These are phyloP conservation scores for Piezodorus guildinii DNA, from an alignment of 1,140 invertebrate genomes.

Conservation along the genomic window DNA sequence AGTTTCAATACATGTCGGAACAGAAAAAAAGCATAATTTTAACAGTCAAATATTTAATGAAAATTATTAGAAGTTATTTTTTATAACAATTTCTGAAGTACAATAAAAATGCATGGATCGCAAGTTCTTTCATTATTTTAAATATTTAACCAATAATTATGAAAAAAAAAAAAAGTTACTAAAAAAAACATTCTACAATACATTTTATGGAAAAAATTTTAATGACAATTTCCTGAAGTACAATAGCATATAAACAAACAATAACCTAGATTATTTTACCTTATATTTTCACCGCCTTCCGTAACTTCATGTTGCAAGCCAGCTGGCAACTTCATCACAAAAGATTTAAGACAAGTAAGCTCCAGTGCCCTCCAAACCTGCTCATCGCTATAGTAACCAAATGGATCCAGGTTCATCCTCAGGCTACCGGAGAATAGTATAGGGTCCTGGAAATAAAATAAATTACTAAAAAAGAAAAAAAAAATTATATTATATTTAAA, in stretches of 20 bases:
- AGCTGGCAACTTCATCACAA: conserved; percentile 53
- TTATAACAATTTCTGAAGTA: no score
- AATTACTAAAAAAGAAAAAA: background rate
- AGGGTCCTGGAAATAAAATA: conserved; percentile 51
- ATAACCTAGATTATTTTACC: conserved; percentile 28
- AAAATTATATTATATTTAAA: background rate
- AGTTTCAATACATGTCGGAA: no score
- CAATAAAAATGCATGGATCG: no score
- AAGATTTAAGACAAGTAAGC: conserved; percentile 60
- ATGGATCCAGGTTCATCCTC: conserved; percentile 74
- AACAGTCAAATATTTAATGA: no score
- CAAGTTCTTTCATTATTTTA: no score
- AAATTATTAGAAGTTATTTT: no score
- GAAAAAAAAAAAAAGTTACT: conserved; percentile 32
- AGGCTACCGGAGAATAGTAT: conserved; percentile 76
- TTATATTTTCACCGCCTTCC: conserved; percentile 85
- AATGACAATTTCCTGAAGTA: background rate
- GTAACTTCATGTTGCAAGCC: conserved; percentile 66
- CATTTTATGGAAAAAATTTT: background rate
- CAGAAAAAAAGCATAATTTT: no score
- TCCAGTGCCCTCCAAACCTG: conserved; percentile 71
- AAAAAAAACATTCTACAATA: background rate
- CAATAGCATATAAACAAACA: background rate
- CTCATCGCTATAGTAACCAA: conserved; percentile 58
- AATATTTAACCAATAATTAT: conserved; percentile 39